phyloP scores from a whole-genome alignment of 2,797 vertebrate genomes.

The Hydrolagus colliei region DNA sequence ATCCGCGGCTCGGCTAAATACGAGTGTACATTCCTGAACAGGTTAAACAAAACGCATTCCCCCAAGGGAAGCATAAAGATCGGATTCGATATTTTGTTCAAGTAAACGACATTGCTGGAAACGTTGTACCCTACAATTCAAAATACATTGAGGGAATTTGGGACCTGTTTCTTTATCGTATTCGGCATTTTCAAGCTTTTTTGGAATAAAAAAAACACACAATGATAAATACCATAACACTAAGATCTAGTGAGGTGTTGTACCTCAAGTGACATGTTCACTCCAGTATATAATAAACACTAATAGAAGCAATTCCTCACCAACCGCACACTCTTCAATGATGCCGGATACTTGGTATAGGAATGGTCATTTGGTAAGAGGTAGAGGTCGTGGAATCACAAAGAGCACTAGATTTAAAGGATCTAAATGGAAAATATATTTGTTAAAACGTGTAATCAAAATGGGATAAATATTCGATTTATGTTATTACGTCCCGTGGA shows the following conservation, averaged over 20 bases:
- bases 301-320: neutral
- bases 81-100: too few species aligned
- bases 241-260: too few species aligned
- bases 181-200: neutral
- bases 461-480: neutral
- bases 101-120: neutral
- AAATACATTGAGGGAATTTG: neutral
- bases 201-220: neutral
- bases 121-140: neutral
- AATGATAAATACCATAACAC: neutral
- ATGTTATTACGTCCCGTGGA: neutral
- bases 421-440: neutral
- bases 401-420: neutral
- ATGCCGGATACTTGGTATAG: neutral
- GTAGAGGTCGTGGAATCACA: neutral
- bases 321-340: too few species aligned
- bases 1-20: too few species aligned
- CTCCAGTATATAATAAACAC: neutral
- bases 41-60: neutral
- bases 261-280: neutral
- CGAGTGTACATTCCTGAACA: neutral
- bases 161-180: neutral
- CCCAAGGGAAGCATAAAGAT: too few species aligned
- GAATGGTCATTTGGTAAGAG: neutral
- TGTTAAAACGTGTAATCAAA: neutral